A percentile compares a stretch with the other conserved stretches of the same genome.
phyloP scores from a whole-genome alignment of 2,113 vertebrate species.

The Choloepus hoffmanni region DNA sequence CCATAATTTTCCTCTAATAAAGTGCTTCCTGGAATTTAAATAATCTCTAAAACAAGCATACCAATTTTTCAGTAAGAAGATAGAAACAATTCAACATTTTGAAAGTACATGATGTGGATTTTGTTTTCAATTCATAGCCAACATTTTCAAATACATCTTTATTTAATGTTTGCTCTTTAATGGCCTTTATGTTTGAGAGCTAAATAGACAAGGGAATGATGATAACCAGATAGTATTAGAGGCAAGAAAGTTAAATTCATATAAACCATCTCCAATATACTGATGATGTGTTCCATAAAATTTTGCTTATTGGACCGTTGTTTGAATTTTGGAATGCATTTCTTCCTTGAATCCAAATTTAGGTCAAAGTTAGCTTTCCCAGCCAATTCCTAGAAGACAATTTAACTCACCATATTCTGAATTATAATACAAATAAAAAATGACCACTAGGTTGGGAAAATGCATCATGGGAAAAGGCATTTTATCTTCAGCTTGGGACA shows the following conservation, averaged over 20 bases:
- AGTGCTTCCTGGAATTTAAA: no score
- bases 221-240: background rate
- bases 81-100: no score
- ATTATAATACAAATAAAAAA: background rate
- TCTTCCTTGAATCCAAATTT: background rate
- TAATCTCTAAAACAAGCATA: no score
- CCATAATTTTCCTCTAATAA: no score
- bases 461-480: background rate
- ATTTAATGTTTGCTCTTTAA: no score
- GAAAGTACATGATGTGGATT: no score
- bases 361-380: background rate
- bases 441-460: background rate
- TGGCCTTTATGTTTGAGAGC: background rate
- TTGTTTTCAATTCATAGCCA: no score
- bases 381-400: background rate
- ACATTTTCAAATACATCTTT: no score
- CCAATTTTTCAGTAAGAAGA: no score
- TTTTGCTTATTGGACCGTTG: background rate
- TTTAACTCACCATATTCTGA: background rate
- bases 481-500: background rate
- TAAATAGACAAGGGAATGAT: background rate
- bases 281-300: background rate
- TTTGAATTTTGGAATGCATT: background rate
- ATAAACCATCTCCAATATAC: background rate
- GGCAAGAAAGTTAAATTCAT: background rate